phyloP scores from a whole-genome alignment of 2,888 invertebrate species.

The Steinernema hermaphroditum region DNA sequence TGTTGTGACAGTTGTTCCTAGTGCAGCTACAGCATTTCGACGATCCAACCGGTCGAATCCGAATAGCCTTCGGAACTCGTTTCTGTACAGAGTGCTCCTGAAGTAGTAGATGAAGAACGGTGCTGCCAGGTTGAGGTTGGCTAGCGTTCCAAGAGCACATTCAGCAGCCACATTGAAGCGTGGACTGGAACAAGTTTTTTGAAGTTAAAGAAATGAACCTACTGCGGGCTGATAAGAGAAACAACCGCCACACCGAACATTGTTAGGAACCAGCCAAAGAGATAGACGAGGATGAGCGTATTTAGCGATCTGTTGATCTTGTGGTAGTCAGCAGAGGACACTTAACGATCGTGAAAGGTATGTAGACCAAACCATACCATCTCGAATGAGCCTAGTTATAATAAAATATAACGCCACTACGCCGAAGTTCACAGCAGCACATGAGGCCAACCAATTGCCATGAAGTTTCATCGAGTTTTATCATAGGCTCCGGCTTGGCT shows the following conservation, averaged over 20 bases:
- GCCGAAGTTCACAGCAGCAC: not conserved
- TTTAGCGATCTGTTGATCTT: not conserved
- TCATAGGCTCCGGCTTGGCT: no score
- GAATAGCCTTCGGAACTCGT: not conserved
- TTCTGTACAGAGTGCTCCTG: constrained; percentile 7
- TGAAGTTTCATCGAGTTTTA: no score
- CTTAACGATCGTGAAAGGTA: not conserved
- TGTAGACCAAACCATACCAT: not conserved
- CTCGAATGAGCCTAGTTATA: not conserved
- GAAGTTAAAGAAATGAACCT: not conserved
- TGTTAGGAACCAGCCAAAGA: not conserved
- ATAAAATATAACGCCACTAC: not conserved
- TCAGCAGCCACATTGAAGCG: not conserved
- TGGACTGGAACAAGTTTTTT: not conserved
- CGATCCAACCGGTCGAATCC: no score
- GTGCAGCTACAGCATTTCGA: no score
- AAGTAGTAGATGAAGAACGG: constrained; percentile 30
- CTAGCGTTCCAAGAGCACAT: not conserved
- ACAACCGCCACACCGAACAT: not conserved
- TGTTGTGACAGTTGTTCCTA: no score
- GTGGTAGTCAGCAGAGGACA: not conserved
- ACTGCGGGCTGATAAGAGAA: not conserved
- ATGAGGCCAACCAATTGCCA: not conserved
- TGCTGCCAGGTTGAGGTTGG: not conserved
- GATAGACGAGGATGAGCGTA: not conserved